Conservation (phyloP, 2,113 vertebrate species). For the Misgurnus anguillicaudatus region DNA sequence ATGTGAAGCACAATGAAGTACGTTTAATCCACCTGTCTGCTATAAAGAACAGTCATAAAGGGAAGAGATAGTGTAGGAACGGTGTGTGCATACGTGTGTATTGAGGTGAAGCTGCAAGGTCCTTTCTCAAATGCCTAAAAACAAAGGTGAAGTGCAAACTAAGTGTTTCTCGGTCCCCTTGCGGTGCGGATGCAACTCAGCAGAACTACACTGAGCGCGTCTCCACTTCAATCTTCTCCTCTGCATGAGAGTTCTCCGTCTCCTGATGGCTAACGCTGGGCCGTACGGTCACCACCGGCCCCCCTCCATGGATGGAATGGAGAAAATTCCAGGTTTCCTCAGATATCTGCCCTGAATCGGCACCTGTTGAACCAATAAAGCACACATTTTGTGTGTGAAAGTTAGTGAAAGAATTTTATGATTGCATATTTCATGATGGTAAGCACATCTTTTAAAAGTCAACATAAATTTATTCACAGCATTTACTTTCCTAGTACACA, state of each 20-base stretch:
- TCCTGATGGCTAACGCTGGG: constrained; percentile 85
- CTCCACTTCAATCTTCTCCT: constrained; percentile 97
- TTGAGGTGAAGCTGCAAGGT: constrained; percentile 54
- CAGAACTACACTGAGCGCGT: constrained; percentile 83
- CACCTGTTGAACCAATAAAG: constrained; percentile 72
- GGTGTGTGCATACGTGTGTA: not conserved
- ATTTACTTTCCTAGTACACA: not conserved
- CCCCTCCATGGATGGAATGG: constrained; percentile 91
- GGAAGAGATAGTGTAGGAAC: not conserved
- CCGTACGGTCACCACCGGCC: constrained; percentile 89
- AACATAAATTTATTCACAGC: not conserved
- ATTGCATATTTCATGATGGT: not conserved
- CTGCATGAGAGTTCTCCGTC: constrained; percentile 78
- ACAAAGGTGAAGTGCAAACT: constrained; percentile 77
- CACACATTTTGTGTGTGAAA: not conserved
- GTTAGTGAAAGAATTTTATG: not conserved
- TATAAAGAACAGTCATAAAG: constrained; percentile 58
- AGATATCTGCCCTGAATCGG: constrained; percentile 98
- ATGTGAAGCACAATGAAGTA: constrained; percentile 54
- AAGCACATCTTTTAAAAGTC: not conserved
- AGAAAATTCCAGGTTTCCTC: constrained; percentile 99
- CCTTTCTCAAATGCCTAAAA: constrained; percentile 65
- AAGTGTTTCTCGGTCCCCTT: constrained; percentile 52
- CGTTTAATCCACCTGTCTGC: constrained; percentile 57
- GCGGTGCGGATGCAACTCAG: constrained; percentile 32